Evolutionary conservation across 2,888 invertebrate species (phyloP).

Genomic region (Scaptodrosophila latifasciaeformis): DNA sequence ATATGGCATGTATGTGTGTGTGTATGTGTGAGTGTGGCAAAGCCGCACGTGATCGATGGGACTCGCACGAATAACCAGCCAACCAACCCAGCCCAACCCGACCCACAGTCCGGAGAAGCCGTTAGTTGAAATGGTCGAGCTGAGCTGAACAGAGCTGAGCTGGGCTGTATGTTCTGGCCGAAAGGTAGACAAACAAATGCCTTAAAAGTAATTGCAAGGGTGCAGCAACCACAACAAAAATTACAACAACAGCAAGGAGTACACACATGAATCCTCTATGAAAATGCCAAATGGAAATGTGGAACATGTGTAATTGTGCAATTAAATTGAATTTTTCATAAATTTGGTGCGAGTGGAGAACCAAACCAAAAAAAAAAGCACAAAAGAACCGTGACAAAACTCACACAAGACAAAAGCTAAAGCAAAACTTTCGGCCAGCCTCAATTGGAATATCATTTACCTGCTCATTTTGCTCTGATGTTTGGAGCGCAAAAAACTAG

Average conservation of each 20-base stretch:
- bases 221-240: slow-evolving; percentile 41
- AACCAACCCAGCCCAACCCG: too few species aligned
- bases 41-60: slow-evolving; percentile 66
- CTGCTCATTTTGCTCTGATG: too few species aligned
- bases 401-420: slow-evolving; percentile 33
- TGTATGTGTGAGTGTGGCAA: slow-evolving; percentile 40
- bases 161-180: too few species aligned
- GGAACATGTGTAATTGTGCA: slow-evolving; percentile 71
- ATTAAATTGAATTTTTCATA: slow-evolving; percentile 75
- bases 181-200: slow-evolving; percentile 43
- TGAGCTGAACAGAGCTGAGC: slow-evolving; percentile 1
- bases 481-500: too few species aligned
- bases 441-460: slow-evolving; percentile 44
- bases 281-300: slow-evolving; percentile 46
- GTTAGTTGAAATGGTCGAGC: not conserved
- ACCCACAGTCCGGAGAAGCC: not conserved
- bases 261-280: slow-evolving; percentile 21
- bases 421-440: slow-evolving; percentile 29
- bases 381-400: too few species aligned
- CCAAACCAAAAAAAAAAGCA: slow-evolving; percentile 27
- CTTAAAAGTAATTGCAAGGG: slow-evolving; percentile 68
- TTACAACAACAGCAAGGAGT: slow-evolving; percentile 16
- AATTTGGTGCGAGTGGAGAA: slow-evolving; percentile 45
- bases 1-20: not conserved
- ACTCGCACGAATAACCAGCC: slow-evolving; percentile 24